Evolutionary conservation across 2,797 vertebrate genomes (phyloP).

Genomic region (Sarcophilus harrisii): DNA sequence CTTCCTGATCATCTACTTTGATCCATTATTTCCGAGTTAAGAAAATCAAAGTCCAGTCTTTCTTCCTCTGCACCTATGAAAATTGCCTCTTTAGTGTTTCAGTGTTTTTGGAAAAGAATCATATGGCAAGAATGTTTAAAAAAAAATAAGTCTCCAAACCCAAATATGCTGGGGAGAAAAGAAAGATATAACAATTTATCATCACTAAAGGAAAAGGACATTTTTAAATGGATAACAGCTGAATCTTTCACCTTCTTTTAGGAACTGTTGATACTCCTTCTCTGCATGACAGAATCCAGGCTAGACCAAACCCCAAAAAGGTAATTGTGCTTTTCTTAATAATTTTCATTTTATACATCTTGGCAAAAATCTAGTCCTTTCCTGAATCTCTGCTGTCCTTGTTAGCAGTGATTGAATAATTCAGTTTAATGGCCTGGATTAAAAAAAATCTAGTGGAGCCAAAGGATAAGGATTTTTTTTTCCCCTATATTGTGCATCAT

Average conservation of each 20-base stretch:
- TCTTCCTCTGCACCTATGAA: too few species aligned
- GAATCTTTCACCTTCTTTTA: constrained; percentile 76
- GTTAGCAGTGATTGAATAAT: not conserved
- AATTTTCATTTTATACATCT: constrained; percentile 2
- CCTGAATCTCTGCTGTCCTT: not conserved
- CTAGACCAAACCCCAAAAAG: constrained; percentile 92
- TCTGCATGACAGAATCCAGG: constrained; percentile 93
- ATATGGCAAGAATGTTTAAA: not conserved
- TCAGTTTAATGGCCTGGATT: not conserved
- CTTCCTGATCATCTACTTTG: too few species aligned
- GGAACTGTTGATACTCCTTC: constrained; percentile 97
- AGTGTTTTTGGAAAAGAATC: not conserved
- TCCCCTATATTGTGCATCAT: not conserved
- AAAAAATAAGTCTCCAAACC: not conserved
- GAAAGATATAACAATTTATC: not conserved
- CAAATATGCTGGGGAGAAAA: not conserved
- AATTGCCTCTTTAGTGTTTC: not conserved
- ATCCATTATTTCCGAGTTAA: too few species aligned
- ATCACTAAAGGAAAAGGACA: not conserved
- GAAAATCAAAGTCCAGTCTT: too few species aligned
- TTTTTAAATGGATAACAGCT: not conserved
- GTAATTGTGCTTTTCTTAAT: constrained; percentile 78
- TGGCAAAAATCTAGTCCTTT: not conserved
- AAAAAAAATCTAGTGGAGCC: not conserved
- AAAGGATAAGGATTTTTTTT: not conserved